Base-by-base conservation (phyloP, 2,113 vertebrate species). In the Myxocyprinus asiaticus region DNA sequence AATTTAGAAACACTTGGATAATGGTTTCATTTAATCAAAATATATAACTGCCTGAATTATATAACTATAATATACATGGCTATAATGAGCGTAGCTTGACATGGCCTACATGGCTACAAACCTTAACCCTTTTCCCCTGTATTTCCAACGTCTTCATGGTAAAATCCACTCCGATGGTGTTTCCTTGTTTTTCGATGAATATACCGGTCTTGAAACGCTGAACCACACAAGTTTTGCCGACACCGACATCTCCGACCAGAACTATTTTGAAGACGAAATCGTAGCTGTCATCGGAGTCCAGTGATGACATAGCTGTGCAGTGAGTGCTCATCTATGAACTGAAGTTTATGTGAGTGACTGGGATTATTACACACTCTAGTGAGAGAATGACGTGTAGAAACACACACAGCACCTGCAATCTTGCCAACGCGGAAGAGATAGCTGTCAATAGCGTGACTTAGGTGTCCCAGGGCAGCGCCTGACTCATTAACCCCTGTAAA, bases 101-200 rank as follows among this genome's bases (percentile, higher is more conserved):
- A 48, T 9, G 7, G 17, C 7, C 8, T n/a, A 43, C 14, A 1
- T 15, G 42, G 84, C 82, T 79, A 33, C 22, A 33, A 88, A 96
- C 95, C 94, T 95, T 96, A 77, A 95, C 91, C 79, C 94, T 89
- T 81, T 95, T 94, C 72, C 95, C 95, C 86, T 95, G 94, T 65
- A 95, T 92, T 47, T 95, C 94, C 86, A 95, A 85, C 64, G 94
- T 95, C 88, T 95, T 95, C 94, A 96, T 94, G 77, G 94, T 95
- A 85, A 96, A 96, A 86, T 96, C 95, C 76, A 96, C 95, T 48
- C 95, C 95, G 82, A 96, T 96, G 53, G 95, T 96, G 88, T 91
- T 96, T 53, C 94, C 94, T 67, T 96, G 95, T 22, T 94, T 91
- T 87, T 94, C 94, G 51, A 91, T 87, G 86, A 96, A 96, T 70